Percentiles rank a stretch among this genome's conserved stretches.
Conservation (phyloP, 2,113 vertebrate species). For the Dunckerocampus dactyliophorus region DNA sequence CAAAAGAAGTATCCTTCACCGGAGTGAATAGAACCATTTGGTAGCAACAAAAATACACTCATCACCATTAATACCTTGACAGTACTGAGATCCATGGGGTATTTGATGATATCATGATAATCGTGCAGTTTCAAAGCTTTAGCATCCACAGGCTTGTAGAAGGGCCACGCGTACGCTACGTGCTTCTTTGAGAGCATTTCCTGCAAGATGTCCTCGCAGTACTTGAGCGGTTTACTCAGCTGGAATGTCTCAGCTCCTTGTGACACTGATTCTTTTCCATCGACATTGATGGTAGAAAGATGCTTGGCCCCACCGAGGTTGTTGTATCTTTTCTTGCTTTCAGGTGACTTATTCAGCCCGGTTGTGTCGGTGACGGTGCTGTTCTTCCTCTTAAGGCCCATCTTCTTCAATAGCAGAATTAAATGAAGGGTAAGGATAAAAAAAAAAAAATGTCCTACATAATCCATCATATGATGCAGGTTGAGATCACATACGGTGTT, state of each 20-base stretch:
- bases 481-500: constrained; percentile 65
- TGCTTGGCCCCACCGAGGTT: constrained; percentile 77
- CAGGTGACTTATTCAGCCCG: constrained; percentile 74
- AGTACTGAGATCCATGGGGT: constrained; percentile 96
- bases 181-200: constrained; percentile 96
- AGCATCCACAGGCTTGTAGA: constrained; percentile 93
- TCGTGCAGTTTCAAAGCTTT: constrained; percentile 89
- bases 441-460: background rate
- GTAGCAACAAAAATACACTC: background rate
- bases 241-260: constrained; percentile 72
- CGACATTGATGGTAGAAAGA: constrained; percentile 77
- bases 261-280: constrained; percentile 74
- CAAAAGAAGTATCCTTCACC: background rate
- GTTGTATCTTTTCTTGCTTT: constrained; percentile 77
- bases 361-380: constrained; percentile 75
- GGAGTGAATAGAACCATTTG: background rate
- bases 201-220: constrained; percentile 87
- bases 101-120: constrained; percentile 96
- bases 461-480: background rate
- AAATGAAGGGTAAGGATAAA: background rate
- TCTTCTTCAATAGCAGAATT: constrained; percentile 69
- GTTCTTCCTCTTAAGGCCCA: constrained; percentile 84
- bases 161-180: constrained; percentile 89
- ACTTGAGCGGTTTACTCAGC: constrained; percentile 81
- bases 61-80: constrained; percentile 77